phyloP scores from a whole-genome alignment of 1,140 invertebrate genomes.

The Armadillidium nasatum region DNA sequence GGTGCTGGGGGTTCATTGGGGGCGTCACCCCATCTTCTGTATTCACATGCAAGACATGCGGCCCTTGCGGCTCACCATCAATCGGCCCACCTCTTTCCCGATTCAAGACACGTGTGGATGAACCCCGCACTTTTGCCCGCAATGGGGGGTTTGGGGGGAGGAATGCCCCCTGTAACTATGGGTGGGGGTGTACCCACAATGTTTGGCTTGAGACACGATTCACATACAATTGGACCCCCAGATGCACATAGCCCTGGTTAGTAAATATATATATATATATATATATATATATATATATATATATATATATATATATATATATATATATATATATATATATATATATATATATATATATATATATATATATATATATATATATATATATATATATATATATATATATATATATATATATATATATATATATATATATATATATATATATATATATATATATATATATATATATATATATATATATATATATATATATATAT shows the following conservation, averaged over 20 bases:
- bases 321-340: too few species aligned
- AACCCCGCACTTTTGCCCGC: constrained; percentile 40
- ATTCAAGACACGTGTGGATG: constrained; percentile 44
- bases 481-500: too few species aligned
- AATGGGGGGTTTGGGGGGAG: constrained; percentile 40
- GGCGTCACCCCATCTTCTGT: constrained; percentile 38
- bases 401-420: too few species aligned
- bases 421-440: too few species aligned
- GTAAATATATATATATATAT: constrained; percentile 3
- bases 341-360: too few species aligned
- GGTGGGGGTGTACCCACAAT: constrained; percentile 39
- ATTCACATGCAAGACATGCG: constrained; percentile 34
- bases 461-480: too few species aligned
- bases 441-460: too few species aligned
- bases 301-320: too few species aligned
- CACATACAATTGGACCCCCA: constrained; percentile 30
- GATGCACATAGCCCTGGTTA: constrained; percentile 43
- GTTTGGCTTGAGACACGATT: constrained; percentile 39
- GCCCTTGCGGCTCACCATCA: constrained; percentile 38
- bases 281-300: too few species aligned
- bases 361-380: too few species aligned
- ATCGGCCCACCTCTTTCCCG: constrained; percentile 38
- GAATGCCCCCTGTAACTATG: constrained; percentile 34
- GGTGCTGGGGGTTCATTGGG: constrained; percentile 38
- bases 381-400: too few species aligned